These are phyloP conservation scores for Pangasius djambal DNA, from an alignment of 2,797 vertebrate genomes.

Conservation along the genomic window DNA sequence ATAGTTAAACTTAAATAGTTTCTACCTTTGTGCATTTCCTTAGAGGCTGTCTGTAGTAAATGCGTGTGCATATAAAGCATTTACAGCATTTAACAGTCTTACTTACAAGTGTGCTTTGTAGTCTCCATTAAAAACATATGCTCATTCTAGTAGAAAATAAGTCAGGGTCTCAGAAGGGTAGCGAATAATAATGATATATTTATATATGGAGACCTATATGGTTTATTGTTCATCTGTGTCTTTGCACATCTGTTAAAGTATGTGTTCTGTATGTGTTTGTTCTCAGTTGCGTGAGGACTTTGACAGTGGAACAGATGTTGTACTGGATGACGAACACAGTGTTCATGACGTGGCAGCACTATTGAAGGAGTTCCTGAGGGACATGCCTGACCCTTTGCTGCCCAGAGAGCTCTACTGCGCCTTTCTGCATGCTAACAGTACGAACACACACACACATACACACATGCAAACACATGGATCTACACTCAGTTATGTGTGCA, in stretches of 20 bases:
- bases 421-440: conserved; percentile 87
- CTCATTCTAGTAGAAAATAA: neutral
- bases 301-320: conserved; percentile 81
- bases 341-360: conserved; percentile 91
- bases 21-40: neutral
- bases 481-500: neutral
- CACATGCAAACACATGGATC: neutral
- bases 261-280: conserved; percentile 7
- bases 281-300: conserved; percentile 87
- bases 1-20: neutral
- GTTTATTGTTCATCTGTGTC: neutral
- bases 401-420: conserved; percentile 86
- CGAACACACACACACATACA: conserved; percentile 37
- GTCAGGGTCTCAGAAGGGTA: neutral
- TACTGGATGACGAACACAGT: conserved; percentile 85
- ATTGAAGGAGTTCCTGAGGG: conserved; percentile 89
- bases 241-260: conserved; percentile 61
- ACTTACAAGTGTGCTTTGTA: neutral
- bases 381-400: conserved; percentile 88
- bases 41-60: neutral
- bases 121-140: neutral
- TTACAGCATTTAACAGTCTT: neutral
- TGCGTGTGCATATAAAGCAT: neutral
- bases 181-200: neutral
- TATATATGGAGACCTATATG: neutral